A percentile compares a stretch with the other conserved stretches of the same genome.
phyloP scores from a whole-genome alignment of 2,113 vertebrate species.

The Hassar affinis region DNA sequence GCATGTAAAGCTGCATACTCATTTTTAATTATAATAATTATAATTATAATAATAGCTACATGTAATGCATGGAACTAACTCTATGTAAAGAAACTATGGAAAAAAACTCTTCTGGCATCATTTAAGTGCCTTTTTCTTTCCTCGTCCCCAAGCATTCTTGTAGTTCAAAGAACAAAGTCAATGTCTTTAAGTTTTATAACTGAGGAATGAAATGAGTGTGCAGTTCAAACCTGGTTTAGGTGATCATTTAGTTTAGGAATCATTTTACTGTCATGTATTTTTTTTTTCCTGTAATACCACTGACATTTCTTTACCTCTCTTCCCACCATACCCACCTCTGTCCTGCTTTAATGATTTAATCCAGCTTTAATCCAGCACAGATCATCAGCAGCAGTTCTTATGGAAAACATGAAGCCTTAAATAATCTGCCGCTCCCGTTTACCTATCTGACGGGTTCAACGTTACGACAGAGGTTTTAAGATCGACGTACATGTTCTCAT shows the following conservation, averaged over 20 bases:
- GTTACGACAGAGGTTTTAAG: not conserved
- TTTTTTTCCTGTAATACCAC: slow-evolving; percentile 44
- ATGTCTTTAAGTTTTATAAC: not conserved
- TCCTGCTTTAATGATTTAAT: slow-evolving; percentile 1
- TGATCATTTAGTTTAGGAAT: slow-evolving; percentile 60
- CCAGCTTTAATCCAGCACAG: not conserved
- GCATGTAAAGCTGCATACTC: slow-evolving; percentile 72
- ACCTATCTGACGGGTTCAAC: not conserved
- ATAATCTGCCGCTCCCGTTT: not conserved
- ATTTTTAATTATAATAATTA: slow-evolving; percentile 57
- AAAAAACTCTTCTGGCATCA: not conserved
- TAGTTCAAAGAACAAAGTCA: not conserved
- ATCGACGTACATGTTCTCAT: not conserved
- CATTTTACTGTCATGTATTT: slow-evolving; percentile 55
- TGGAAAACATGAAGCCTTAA: not conserved
- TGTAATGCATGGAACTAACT: slow-evolving; percentile 44
- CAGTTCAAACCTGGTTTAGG: slow-evolving; percentile 61
- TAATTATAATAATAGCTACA: slow-evolving; percentile 15
- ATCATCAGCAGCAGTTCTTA: not conserved
- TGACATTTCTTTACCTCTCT: slow-evolving; percentile 38
- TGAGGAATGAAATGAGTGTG: slow-evolving; percentile 71
- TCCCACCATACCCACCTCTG: slow-evolving; percentile 59
- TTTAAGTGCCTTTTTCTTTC: not conserved
- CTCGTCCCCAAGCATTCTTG: not conserved
- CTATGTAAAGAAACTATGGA: too few relatives aligned